A percentile compares a stretch with the other conserved stretches of the same genome.
phyloP scores from a whole-genome alignment of 30 jellyfish, hydroid and myxozoan species.

The Cassiopea xamachana region DNA sequence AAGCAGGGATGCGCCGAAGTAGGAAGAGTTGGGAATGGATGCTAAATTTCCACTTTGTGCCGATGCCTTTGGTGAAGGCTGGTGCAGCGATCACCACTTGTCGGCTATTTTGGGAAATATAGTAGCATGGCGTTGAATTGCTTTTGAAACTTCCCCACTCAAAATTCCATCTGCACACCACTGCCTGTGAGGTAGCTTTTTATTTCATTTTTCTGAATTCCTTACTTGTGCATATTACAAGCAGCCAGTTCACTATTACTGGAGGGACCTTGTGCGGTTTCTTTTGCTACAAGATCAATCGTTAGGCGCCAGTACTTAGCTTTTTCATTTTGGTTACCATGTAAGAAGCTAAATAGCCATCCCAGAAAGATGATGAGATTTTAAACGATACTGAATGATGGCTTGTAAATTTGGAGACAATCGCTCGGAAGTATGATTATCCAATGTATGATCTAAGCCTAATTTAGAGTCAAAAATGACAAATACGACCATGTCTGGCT shows the following conservation, averaged over 20 bases:
- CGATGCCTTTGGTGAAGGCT: too few relatives aligned
- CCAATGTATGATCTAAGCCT: neutral
- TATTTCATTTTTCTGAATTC: neutral
- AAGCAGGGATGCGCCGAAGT: too few relatives aligned
- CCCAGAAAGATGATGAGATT: neutral
- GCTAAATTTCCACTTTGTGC: too few relatives aligned
- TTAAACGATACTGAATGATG: neutral
- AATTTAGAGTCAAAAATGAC: neutral
- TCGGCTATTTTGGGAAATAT: too few relatives aligned
- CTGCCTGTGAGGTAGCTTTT: too few relatives aligned
- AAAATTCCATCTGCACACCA: too few relatives aligned
- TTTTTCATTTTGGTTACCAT: neutral
- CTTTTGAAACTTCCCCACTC: too few relatives aligned
- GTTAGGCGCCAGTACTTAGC: neutral
- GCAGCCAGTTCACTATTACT: neutral
- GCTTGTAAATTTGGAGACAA: neutral
- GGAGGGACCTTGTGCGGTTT: neutral
- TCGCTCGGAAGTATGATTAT: constrained; percentile 1
- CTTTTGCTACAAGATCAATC: neutral
- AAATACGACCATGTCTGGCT: neutral
- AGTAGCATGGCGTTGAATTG: too few relatives aligned
- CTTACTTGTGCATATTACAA: neutral
- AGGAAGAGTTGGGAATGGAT: too few relatives aligned
- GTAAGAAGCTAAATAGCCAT: neutral
- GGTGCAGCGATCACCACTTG: too few relatives aligned